Conservation (phyloP, 2,888 invertebrate genomes). For the Torymus auratus region DNA sequence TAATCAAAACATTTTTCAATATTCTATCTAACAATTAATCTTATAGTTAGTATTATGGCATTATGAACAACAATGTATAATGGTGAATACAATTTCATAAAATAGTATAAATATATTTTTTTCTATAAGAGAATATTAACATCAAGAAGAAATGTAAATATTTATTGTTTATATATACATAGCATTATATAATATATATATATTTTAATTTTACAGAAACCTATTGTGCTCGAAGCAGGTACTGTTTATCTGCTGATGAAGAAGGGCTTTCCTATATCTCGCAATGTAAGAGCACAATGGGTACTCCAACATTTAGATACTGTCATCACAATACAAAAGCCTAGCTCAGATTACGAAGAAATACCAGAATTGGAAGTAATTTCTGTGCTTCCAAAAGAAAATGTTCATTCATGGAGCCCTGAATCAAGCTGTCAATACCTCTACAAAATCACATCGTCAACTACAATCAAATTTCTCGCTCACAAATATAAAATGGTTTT, state of each 20-base stretch:
- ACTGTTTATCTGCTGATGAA: constrained; percentile 84
- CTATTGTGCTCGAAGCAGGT: constrained; percentile 79
- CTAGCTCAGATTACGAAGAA: constrained; percentile 72
- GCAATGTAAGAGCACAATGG: constrained; percentile 87
- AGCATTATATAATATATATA: constrained; percentile 3
- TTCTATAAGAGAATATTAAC: not conserved
- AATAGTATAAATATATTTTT: too few relatives aligned
- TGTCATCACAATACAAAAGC: constrained; percentile 78
- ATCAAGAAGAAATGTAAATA: not conserved
- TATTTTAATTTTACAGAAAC: constrained; percentile 65
- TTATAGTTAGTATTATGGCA: too few relatives aligned
- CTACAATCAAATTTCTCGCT: constrained; percentile 83
- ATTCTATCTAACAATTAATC: too few relatives aligned
- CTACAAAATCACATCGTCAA: constrained; percentile 79
- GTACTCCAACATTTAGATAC: constrained; percentile 83
- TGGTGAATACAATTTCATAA: too few relatives aligned
- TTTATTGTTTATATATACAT: not conserved
- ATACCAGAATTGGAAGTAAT: constrained; percentile 81
- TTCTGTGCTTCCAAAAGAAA: constrained; percentile 81
- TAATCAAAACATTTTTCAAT: too few relatives aligned
- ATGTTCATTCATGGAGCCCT: constrained; percentile 76
- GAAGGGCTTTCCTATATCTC: constrained; percentile 84
- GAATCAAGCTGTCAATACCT: constrained; percentile 76
- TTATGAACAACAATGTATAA: too few relatives aligned
- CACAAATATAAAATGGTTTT: constrained; percentile 85